A percentile compares a stretch with the other conserved stretches of the same genome.
These are phyloP conservation scores for Smithornis capensis DNA, from an alignment of 2,113 vertebrate species.

Conservation along the genomic window DNA sequence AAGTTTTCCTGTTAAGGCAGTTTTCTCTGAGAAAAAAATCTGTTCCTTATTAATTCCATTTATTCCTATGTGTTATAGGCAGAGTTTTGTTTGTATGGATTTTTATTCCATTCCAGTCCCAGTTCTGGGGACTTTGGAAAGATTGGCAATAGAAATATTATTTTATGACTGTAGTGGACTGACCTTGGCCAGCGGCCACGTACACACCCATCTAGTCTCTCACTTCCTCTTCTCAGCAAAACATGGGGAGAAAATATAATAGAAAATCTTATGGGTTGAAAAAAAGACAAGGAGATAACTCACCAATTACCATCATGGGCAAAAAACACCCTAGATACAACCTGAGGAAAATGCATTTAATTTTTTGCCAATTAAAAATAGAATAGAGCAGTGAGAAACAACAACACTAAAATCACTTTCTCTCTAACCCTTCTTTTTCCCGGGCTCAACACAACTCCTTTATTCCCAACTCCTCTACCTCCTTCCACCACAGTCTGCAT, in stretches of 20 bases:
- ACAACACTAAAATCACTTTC: background rate
- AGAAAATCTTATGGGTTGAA: background rate
- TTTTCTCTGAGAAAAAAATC: background rate
- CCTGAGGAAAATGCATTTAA: background rate
- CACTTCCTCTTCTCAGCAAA: background rate
- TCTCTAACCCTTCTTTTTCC: background rate
- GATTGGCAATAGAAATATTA: background rate
- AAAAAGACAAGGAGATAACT: background rate
- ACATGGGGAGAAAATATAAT: background rate
- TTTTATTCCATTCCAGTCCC: background rate
- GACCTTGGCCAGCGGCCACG: background rate
- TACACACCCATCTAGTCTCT: background rate
- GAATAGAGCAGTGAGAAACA: background rate
- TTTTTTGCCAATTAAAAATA: background rate
- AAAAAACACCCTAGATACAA: accelerated
- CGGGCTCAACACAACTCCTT: background rate
- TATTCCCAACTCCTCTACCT: background rate
- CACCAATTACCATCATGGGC: background rate
- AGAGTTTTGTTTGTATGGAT: background rate
- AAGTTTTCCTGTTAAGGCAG: background rate
- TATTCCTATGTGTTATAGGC: background rate
- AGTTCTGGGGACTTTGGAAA: background rate
- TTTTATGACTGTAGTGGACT: background rate
- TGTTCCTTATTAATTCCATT: background rate
- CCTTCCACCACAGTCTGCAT: background rate